Percentiles rank a stretch among this genome's conserved stretches.
Evolutionary conservation across 1,140 invertebrate species (phyloP).

Genomic region (Brevipalpus yothersi): DNA sequence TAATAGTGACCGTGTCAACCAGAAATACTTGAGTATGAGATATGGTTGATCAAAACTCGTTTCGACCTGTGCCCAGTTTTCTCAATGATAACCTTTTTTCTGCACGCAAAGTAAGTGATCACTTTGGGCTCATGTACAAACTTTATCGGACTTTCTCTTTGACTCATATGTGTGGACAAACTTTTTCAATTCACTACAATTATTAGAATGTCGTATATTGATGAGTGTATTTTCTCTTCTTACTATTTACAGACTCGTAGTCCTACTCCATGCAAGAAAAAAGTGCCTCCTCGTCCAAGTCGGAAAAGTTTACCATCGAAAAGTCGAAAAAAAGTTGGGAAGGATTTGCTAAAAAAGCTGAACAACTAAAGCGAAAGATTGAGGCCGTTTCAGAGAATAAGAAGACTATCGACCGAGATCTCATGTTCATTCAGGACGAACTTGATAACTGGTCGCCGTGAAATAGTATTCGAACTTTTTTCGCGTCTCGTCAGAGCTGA

Average conservation of each 20-base stretch:
- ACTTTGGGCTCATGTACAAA: neutral
- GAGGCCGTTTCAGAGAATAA: too few relatives aligned
- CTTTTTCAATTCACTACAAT: too few relatives aligned
- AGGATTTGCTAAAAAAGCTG: too few relatives aligned
- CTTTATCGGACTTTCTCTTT: neutral
- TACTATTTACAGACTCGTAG: neutral
- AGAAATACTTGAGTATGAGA: neutral
- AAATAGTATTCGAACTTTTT: too few relatives aligned
- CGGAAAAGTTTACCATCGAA: conserved; percentile 20
- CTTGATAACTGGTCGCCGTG: too few relatives aligned
- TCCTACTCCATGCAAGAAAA: conserved; percentile 2
- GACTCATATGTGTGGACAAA: neutral
- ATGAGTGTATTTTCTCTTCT: neutral
- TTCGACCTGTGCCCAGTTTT: neutral
- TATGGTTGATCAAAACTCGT: neutral
- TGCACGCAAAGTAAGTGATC: neutral
- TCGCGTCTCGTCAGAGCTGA: too few relatives aligned
- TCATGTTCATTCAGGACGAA: too few relatives aligned
- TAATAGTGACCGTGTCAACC: too few relatives aligned
- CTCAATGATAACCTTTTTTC: neutral
- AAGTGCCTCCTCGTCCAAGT: conserved; percentile 20
- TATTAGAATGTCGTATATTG: too few relatives aligned
- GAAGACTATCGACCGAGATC: too few relatives aligned
- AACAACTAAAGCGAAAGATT: too few relatives aligned
- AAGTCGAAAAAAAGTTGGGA: conserved; percentile 12